A percentile compares a stretch with the other conserved stretches of the same genome.
Conservation (phyloP, 2,113 vertebrate genomes). For the Eulemur rufifrons region DNA sequence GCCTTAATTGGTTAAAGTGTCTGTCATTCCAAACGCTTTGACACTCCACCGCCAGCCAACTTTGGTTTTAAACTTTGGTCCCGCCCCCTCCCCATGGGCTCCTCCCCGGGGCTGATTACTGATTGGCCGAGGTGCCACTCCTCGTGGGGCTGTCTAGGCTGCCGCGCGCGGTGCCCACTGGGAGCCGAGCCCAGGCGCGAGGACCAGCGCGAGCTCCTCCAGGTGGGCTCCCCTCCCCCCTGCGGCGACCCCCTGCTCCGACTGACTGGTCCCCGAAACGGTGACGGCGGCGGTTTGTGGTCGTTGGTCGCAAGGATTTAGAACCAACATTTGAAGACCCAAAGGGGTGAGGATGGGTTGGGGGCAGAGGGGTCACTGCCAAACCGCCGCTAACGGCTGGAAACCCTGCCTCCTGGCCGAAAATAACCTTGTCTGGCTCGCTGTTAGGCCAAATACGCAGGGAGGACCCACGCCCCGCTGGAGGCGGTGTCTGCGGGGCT, state of each 20-base stretch:
- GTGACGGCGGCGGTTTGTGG: conserved; percentile 63
- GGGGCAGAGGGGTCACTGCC: background rate
- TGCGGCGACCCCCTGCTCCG: background rate
- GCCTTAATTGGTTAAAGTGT: background rate
- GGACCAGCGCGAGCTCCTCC: background rate
- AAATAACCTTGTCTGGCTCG: background rate
- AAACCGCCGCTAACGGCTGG: background rate
- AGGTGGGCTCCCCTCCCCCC: background rate
- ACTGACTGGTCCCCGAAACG: background rate
- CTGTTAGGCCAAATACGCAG: background rate
- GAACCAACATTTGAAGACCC: conserved; percentile 29
- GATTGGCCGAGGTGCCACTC: conserved; percentile 28
- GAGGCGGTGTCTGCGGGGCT: background rate
- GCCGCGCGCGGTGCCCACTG: background rate
- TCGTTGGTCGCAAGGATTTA: conserved; percentile 65
- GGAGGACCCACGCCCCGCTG: background rate
- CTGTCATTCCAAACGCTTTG: background rate
- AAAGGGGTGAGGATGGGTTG: conserved; percentile 62
- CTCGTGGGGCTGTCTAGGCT: conserved; percentile 4
- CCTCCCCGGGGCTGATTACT: background rate
- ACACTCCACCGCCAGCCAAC: no score
- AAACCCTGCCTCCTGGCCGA: background rate
- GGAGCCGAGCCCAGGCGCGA: background rate
- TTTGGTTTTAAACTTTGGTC: rapidly evolving
- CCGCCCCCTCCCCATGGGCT: rapidly evolving